Conservation (phyloP, 2,888 invertebrate species). For the Microchrysa polita region DNA sequence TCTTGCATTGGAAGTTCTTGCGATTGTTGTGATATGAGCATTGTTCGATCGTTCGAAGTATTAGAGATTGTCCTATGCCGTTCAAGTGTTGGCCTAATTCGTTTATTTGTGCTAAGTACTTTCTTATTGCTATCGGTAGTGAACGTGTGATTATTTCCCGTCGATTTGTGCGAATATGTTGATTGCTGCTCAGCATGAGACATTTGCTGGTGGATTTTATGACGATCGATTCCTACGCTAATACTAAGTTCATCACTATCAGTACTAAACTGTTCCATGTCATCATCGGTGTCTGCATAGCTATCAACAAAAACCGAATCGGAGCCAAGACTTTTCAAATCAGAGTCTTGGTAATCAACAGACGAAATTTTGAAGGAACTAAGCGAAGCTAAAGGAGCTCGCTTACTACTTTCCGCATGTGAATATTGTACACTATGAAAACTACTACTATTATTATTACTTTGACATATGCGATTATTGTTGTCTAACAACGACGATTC, state of each 20-base stretch:
- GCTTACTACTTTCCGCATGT: conserved; percentile 50
- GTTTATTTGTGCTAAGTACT: conserved; percentile 44
- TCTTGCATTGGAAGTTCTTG: conserved; percentile 44
- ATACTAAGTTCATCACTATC: conserved; percentile 74
- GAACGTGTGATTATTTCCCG: conserved; percentile 5
- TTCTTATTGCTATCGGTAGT: conserved; percentile 41
- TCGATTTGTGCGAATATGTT: conserved; percentile 32
- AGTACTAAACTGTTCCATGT: conserved; percentile 82
- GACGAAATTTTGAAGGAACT: conserved; percentile 80
- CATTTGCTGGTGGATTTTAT: conserved; percentile 13
- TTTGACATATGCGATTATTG: conserved; percentile 46
- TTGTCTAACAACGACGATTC: conserved; percentile 56
- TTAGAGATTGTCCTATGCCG: conserved; percentile 61
- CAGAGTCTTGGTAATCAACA: conserved; percentile 74
- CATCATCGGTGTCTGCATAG: conserved; percentile 80
- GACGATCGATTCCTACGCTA: conserved; percentile 50
- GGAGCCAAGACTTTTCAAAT: conserved; percentile 75
- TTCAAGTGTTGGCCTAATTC: conserved; percentile 55
- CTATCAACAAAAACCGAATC: conserved; percentile 85
- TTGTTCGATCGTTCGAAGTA: conserved; percentile 56
- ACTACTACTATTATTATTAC: conserved; percentile 46
- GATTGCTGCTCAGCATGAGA: neutral
- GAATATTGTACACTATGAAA: conserved; percentile 45
- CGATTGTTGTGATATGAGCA: conserved; percentile 46
- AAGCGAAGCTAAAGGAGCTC: conserved; percentile 82